Evolutionary conservation across 1,140 invertebrate species (phyloP).

Genomic region (Latrodectus geometricus): DNA sequence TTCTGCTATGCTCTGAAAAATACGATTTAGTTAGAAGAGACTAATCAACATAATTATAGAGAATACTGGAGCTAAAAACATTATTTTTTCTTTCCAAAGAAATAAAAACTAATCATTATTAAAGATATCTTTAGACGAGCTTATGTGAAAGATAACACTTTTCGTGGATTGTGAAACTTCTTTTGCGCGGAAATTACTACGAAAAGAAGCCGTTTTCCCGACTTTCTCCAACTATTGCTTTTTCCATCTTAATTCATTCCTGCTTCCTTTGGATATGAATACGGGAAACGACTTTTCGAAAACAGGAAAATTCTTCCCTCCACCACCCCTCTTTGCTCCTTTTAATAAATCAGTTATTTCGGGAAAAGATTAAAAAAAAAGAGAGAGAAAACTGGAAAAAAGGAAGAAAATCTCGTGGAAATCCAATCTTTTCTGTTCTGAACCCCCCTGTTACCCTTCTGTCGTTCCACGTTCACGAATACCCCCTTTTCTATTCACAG

Average conservation of each 20-base stretch:
- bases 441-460: neutral
- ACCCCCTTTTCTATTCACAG: neutral
- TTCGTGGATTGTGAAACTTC: too few relatives aligned
- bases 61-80: too few relatives aligned
- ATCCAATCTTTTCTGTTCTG: constrained; percentile 23
- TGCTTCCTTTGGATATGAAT: neutral
- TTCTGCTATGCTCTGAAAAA: too few relatives aligned
- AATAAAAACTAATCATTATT: too few relatives aligned
- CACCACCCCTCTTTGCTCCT: neutral
- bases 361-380: neutral
- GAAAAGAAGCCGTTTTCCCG: too few relatives aligned
- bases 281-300: neutral
- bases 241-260: neutral
- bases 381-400: neutral
- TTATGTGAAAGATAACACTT: too few relatives aligned
- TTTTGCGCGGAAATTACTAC: too few relatives aligned
- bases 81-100: too few relatives aligned
- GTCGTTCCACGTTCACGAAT: neutral
- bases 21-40: too few relatives aligned
- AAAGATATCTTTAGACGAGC: too few relatives aligned
- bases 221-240: neutral
- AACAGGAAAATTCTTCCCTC: neutral
- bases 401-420: neutral
- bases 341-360: constrained; percentile 33
- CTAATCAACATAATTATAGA: too few relatives aligned